phyloP scores from a whole-genome alignment of 2,797 vertebrate genomes.

The Meda fulgida region DNA sequence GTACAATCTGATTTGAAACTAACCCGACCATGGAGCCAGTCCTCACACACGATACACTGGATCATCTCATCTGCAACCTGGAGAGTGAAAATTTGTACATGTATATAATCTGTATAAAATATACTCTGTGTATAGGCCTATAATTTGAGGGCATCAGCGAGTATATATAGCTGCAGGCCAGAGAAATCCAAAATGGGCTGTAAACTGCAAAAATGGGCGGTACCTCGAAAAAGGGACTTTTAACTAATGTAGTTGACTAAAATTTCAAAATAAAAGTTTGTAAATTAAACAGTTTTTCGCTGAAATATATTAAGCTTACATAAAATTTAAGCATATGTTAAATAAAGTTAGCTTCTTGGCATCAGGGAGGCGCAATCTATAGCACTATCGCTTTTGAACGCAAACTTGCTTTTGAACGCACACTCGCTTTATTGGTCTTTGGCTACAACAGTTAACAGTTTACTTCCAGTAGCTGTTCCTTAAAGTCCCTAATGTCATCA shows the following conservation, averaged over 20 bases:
- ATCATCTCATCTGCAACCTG: constrained; percentile 98
- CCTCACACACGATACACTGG: constrained; percentile 95
- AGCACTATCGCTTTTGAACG: too few species aligned
- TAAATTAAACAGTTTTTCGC: neutral
- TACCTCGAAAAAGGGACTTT: neutral
- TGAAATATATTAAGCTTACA: neutral
- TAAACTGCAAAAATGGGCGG: neutral
- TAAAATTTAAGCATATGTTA: neutral
- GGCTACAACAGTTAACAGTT: too few species aligned
- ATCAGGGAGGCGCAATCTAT: too few species aligned
- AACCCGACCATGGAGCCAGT: constrained; percentile 98
- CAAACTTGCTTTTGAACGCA: too few species aligned
- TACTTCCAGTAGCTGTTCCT: too few species aligned
- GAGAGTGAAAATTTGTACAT: neutral
- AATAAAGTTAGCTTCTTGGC: neutral
- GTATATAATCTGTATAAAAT: neutral
- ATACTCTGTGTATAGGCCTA: neutral
- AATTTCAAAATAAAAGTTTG: neutral
- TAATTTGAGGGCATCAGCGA: neutral
- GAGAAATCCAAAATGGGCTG: neutral
- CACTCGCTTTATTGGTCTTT: too few species aligned
- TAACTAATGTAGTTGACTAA: neutral
- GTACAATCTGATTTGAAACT: constrained; percentile 61
- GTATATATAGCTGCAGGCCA: neutral
- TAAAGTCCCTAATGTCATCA: too few species aligned